These are phyloP conservation scores for Sinocyclocheilus rhinocerous DNA, from an alignment of 2,113 vertebrate species.

Conservation along the genomic window DNA sequence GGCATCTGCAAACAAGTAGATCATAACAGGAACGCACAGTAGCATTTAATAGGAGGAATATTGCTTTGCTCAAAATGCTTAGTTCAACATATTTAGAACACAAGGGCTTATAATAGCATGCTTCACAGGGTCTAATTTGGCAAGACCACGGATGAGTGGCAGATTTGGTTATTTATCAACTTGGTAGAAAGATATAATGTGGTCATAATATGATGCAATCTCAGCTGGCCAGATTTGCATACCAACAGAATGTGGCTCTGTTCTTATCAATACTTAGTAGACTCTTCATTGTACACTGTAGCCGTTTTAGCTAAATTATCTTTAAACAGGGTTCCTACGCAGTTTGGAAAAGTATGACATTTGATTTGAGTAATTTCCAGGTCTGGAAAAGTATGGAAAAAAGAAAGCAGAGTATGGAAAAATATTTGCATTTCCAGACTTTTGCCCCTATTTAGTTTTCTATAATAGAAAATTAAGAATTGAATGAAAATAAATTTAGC, in stretches of 20 bases:
- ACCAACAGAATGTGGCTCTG: background rate
- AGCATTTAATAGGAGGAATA: background rate
- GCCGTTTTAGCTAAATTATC: background rate
- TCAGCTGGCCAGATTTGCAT: too few relatives aligned
- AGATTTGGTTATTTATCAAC: background rate
- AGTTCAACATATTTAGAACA: background rate
- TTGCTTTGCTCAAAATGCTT: background rate
- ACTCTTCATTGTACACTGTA: background rate
- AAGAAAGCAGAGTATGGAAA: too few relatives aligned
- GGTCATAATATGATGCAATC: background rate
- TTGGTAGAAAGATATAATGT: background rate
- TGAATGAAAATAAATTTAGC: too few relatives aligned
- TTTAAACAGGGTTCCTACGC: background rate
- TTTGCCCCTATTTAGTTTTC: too few relatives aligned
- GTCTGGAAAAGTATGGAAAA: too few relatives aligned
- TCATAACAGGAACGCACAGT: background rate
- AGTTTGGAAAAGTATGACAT: too few relatives aligned
- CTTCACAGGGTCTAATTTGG: background rate
- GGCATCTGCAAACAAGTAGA: background rate
- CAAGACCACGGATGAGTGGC: background rate
- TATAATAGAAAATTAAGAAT: too few relatives aligned
- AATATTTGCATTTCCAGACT: too few relatives aligned
- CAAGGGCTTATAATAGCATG: background rate
- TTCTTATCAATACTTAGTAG: background rate
- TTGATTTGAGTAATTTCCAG: too few relatives aligned